A percentile compares a stretch with the other conserved stretches of the same genome.
Conservation (phyloP, 2,113 vertebrate species). For the Albula goreensis region DNA sequence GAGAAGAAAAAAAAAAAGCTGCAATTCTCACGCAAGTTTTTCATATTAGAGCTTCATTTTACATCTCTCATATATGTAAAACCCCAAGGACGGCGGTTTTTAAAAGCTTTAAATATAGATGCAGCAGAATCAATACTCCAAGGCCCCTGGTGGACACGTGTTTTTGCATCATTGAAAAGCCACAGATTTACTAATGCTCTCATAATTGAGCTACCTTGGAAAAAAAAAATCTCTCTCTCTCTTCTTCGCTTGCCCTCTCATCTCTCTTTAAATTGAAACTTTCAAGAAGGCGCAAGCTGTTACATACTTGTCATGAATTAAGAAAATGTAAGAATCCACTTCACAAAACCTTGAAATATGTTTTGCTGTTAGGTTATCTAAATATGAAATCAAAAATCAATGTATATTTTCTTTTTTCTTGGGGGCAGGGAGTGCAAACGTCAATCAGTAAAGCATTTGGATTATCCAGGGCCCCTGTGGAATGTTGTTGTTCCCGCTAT, state of each 20-base stretch:
- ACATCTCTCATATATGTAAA: neutral
- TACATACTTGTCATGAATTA: too few species aligned
- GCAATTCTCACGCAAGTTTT: too few species aligned
- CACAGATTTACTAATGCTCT: constrained; percentile 19
- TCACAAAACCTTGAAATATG: too few species aligned
- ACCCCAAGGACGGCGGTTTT: constrained; percentile 9
- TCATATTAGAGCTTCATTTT: neutral
- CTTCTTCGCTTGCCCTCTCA: neutral
- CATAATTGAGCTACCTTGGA: constrained; percentile 35
- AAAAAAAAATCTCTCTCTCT: neutral
- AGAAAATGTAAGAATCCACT: too few species aligned
- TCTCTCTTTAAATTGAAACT: neutral
- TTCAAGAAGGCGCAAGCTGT: too few species aligned
- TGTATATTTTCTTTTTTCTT: too few species aligned
- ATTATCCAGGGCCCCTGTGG: neutral
- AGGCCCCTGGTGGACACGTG: neutral
- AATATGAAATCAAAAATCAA: too few species aligned
- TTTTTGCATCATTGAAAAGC: constrained; percentile 10
- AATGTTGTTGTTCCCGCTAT: neutral
- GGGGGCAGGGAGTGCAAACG: too few species aligned
- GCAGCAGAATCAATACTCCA: neutral
- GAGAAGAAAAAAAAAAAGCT: too few species aligned
- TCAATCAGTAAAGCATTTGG: too few species aligned
- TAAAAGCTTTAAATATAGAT: constrained; percentile 17
- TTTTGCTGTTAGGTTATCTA: neutral